These are phyloP conservation scores for Melieria picta DNA, from an alignment of 2,888 invertebrate genomes.

Conservation along the genomic window DNA sequence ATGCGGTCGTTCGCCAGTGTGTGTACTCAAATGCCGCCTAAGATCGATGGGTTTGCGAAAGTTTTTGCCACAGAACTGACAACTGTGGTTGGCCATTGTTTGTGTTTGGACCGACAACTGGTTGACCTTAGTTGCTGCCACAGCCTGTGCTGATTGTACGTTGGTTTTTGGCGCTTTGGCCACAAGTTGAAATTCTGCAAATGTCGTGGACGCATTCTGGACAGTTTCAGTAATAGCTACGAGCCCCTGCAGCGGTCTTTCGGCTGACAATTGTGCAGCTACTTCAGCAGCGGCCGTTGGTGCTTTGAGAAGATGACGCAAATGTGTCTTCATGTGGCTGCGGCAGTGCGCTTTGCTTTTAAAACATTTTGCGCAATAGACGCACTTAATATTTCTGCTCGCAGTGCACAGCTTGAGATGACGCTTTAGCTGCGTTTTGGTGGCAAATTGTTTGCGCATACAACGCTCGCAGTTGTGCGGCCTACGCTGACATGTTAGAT, in stretches of 20 bases:
- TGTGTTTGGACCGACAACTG: background rate
- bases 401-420: slow-evolving; percentile 42
- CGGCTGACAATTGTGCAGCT: background rate
- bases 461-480: slow-evolving; percentile 39
- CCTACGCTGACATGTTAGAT: too few relatives aligned
- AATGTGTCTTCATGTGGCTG: slow-evolving; percentile 48
- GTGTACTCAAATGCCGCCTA: slow-evolving; percentile 50
- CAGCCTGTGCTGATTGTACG: background rate
- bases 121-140: background rate
- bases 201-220: background rate
- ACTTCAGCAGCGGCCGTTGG: background rate
- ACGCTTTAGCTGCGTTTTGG: slow-evolving; percentile 40
- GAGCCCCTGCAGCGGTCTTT: too few relatives aligned
- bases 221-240: too few relatives aligned
- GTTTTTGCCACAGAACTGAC: slow-evolving; percentile 44
- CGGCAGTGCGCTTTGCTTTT: slow-evolving; percentile 45
- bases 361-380: slow-evolving; percentile 49
- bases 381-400: slow-evolving; percentile 44
- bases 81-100: slow-evolving; percentile 37
- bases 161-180: background rate
- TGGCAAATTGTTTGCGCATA: slow-evolving; percentile 39
- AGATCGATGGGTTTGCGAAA: slow-evolving; percentile 52
- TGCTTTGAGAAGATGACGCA: slow-evolving; percentile 37
- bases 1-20: slow-evolving; percentile 48
- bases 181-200: slow-evolving; percentile 15